These are phyloP conservation scores for Cryptus viduatorius DNA, from an alignment of 2,888 invertebrate species.

Conservation along the genomic window DNA sequence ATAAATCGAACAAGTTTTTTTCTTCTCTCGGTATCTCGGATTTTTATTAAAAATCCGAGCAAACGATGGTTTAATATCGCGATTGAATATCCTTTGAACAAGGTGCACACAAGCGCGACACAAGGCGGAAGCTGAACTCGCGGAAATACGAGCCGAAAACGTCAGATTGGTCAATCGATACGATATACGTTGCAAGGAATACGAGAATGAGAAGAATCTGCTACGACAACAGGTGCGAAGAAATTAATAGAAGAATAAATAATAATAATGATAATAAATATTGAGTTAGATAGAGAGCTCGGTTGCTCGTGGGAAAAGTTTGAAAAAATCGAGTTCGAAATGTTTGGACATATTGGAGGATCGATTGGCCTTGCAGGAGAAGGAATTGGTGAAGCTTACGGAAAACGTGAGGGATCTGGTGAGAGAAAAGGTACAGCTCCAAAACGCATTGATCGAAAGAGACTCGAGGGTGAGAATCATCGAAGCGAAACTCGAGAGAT, in stretches of 20 bases:
- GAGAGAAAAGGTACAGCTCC: constrained; percentile 74
- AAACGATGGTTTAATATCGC: too few species aligned
- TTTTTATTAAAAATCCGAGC: neutral
- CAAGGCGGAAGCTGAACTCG: constrained; percentile 70
- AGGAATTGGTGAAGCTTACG: constrained; percentile 75
- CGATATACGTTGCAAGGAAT: constrained; percentile 62
- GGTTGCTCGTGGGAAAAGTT: constrained; percentile 37
- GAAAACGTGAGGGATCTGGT: constrained; percentile 74
- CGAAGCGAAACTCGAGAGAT: constrained; percentile 71
- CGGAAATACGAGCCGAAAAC: constrained; percentile 70
- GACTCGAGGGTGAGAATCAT: constrained; percentile 67
- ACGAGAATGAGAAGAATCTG: constrained; percentile 69
- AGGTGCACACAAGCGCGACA: constrained; percentile 73
- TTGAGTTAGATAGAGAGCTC: too few species aligned
- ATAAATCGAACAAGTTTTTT: neutral
- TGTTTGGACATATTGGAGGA: constrained; percentile 73
- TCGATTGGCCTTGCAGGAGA: constrained; percentile 75
- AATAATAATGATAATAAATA: too few species aligned
- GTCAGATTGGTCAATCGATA: constrained; percentile 71
- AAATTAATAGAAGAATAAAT: too few species aligned
- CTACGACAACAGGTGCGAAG: constrained; percentile 70
- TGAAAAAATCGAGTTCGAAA: constrained; percentile 69
- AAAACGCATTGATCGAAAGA: constrained; percentile 73
- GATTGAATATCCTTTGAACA: neutral
- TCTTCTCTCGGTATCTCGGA: neutral